Evolutionary conservation across 2,888 invertebrate genomes (phyloP), one percentile per base, ranked within the genome.

Genomic region (Spodoptera picta): DNA sequence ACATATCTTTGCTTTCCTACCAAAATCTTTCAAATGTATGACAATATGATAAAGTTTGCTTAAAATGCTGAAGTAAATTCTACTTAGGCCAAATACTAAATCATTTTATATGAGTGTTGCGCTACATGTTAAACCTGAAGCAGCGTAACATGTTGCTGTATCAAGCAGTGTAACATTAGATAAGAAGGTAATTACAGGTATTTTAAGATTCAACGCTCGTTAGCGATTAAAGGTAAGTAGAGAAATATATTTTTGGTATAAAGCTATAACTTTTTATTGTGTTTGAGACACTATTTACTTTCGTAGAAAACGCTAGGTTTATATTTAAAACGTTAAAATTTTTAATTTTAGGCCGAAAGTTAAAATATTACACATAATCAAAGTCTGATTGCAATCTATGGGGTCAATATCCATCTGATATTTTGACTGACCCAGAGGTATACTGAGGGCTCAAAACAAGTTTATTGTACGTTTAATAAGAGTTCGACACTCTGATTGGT

Each of bases 231-330:
- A 53, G 65, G 53, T 65, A 60, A 51, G 59, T 75, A 54, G 58
- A 59, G 57, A 72, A 62, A 69, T 63, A 72, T 73, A 57, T 73
- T 65, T 81, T 80, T 79, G 74, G 75, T 84, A 65, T 66, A 61
- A 71, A 60, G 53, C 48, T 65, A 53, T 36, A 7, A 9, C 7
- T 43, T 42, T 45, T 10, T 12, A 44, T 44, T 60, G 42, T 71
- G 64, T 46, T 70, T 44, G 50, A 48, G 36, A 54, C 49, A 46
- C 12, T 41, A 14, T 66, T 57, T 19, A 19, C 2, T 19, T 19
- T 19, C 19, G 19, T 19, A 19, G 19, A 19, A 19, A 19, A 19
- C 19, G 19, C 19, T 19, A 19, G 19, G 14, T 14, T 14, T 14
- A 14, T 14, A 14, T 14, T 14, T 14, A 14, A 14, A 14, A 14